Percentiles rank a stretch among this genome's conserved stretches.
Evolutionary conservation across 2,797 vertebrate genomes (phyloP).

Genomic region (Gambusia yucatana): DNA sequence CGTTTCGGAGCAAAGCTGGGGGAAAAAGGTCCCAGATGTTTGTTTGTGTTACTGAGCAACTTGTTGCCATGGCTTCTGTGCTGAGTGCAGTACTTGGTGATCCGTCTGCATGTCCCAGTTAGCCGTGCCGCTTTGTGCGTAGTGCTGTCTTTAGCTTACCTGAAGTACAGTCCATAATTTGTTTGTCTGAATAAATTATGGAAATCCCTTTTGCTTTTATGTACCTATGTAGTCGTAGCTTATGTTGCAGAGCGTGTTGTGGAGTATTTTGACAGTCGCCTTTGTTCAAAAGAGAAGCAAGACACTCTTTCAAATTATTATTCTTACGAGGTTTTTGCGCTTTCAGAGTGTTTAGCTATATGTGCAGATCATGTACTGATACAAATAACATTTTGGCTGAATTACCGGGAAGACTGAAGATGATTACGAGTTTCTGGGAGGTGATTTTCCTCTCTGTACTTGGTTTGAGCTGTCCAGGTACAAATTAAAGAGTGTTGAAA

Average conservation of each 20-base stretch:
- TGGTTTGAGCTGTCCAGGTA: too few species aligned
- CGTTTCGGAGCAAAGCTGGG: background rate
- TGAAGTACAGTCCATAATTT: constrained; percentile 65
- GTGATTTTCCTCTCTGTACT: too few species aligned
- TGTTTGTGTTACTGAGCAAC: constrained; percentile 48
- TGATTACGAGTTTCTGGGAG: too few species aligned
- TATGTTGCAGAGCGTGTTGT: constrained; percentile 22
- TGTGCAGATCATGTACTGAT: background rate
- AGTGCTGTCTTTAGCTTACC: constrained; percentile 41
- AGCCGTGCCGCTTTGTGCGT: constrained; percentile 46
- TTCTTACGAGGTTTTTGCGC: background rate
- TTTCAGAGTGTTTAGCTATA: background rate
- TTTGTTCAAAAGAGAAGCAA: constrained; percentile 35
- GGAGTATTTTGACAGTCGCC: constrained; percentile 31
- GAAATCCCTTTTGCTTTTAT: constrained; percentile 20
- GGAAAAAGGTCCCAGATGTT: constrained; percentile 25
- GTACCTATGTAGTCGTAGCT: constrained; percentile 17
- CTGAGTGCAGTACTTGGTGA: constrained; percentile 32
- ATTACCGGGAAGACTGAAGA: too few species aligned
- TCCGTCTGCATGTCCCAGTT: constrained; percentile 31
- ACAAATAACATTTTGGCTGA: too few species aligned
- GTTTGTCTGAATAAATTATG: constrained; percentile 69
- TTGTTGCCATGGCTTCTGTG: constrained; percentile 55
- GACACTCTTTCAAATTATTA: background rate
- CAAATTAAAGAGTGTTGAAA: too few species aligned